A percentile compares a stretch with the other conserved stretches of the same genome.
Evolutionary conservation across 2,888 invertebrate genomes (phyloP).

Genomic region (Drosophila kambysellisi): DNA sequence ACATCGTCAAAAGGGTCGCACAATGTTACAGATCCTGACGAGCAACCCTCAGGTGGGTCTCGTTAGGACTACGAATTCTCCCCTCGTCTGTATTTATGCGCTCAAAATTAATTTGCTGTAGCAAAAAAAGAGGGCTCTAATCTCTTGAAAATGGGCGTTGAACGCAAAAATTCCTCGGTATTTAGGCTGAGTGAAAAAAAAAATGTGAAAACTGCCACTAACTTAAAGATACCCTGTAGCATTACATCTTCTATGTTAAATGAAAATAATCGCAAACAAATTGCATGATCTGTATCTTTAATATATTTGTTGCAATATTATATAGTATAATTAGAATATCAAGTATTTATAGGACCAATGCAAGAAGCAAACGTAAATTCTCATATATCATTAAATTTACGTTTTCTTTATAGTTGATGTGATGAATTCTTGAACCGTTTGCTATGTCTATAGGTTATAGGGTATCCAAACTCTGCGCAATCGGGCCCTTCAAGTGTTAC

Average conservation of each 20-base stretch:
- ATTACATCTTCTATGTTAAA: not conserved
- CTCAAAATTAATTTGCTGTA: conserved; percentile 59
- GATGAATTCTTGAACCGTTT: not conserved
- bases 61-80: not conserved
- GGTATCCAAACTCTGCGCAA: conserved; percentile 10
- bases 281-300: not conserved
- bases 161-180: conserved; percentile 81
- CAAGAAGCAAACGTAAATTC: not conserved
- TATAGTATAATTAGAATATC: not conserved
- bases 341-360: not conserved
- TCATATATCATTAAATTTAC: not conserved
- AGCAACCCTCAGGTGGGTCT: conserved; percentile 37
- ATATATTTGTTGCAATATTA: not conserved
- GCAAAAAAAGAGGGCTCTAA: conserved; percentile 53
- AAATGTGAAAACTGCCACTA: not conserved
- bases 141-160: conserved; percentile 73
- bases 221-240: not conserved
- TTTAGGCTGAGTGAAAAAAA: conserved; percentile 50
- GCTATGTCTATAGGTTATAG: not conserved
- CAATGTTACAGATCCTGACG: conserved; percentile 27
- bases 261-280: not conserved
- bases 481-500: conserved; percentile 42
- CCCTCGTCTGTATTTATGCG: conserved; percentile 30
- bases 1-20: conserved; percentile 42
- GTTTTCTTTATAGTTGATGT: not conserved